These are phyloP conservation scores for Pachyuromys duprasi DNA, from an alignment of 2,797 vertebrate genomes.

Conservation along the genomic window DNA sequence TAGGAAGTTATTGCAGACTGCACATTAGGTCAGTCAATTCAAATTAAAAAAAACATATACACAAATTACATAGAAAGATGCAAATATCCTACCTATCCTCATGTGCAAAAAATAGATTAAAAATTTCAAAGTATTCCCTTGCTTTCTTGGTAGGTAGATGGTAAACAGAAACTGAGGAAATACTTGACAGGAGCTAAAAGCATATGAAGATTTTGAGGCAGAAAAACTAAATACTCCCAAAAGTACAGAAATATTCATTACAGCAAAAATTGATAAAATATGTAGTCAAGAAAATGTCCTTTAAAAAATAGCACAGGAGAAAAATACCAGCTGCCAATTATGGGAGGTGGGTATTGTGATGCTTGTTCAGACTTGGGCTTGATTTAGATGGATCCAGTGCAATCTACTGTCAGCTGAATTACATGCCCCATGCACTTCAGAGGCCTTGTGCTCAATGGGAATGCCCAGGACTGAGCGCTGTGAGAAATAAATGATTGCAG, in stretches of 20 bases:
- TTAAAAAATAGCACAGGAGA: slow-evolving; percentile 42
- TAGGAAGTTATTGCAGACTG: slow-evolving; percentile 48
- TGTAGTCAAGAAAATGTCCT: background rate
- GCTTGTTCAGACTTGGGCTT: slow-evolving; percentile 65
- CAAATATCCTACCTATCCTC: background rate
- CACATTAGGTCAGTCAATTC: slow-evolving; percentile 66
- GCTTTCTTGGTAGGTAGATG: slow-evolving; percentile 15
- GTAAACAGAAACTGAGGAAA: slow-evolving; percentile 50
- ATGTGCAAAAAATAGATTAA: slow-evolving; percentile 50
- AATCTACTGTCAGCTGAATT: slow-evolving; percentile 67
- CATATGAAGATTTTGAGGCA: background rate
- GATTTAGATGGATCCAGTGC: slow-evolving; percentile 71
- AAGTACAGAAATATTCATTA: slow-evolving; percentile 63
- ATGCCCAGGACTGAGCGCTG: slow-evolving; percentile 60
- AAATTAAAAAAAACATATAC: slow-evolving; percentile 22
- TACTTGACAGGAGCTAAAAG: slow-evolving; percentile 18
- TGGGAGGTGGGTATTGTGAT: slow-evolving; percentile 63
- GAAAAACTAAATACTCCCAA: slow-evolving; percentile 32
- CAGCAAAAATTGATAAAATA: slow-evolving; percentile 36
- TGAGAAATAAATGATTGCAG: slow-evolving; percentile 62
- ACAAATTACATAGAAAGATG: slow-evolving; percentile 62
- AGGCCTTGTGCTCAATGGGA: slow-evolving; percentile 68
- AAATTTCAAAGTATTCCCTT: slow-evolving; percentile 53
- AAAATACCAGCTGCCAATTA: slow-evolving; percentile 58
- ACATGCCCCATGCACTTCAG: slow-evolving; percentile 71